These are phyloP conservation scores for Lydus trimaculatus DNA, from an alignment of 2,888 invertebrate genomes.

Conservation along the genomic window DNA sequence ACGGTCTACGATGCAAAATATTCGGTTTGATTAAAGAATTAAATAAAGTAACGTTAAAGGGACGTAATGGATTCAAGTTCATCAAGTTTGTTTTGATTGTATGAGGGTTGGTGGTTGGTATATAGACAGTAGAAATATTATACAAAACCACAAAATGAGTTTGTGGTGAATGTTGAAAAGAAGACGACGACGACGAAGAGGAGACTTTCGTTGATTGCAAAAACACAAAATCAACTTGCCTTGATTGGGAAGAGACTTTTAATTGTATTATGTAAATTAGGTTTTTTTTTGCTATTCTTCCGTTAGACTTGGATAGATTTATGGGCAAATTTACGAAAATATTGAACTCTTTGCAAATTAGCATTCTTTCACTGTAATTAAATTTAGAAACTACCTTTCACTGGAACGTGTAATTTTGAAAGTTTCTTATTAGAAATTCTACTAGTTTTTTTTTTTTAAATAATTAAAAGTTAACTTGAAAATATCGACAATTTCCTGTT, in stretches of 20 bases:
- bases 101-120: neutral
- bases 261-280: slow-evolving; percentile 57
- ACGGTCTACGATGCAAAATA: slow-evolving; percentile 26
- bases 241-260: slow-evolving; percentile 58
- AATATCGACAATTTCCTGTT: neutral
- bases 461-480: neutral
- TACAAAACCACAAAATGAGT: neutral
- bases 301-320: neutral
- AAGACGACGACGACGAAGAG: slow-evolving; percentile 16
- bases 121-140: slow-evolving; percentile 7
- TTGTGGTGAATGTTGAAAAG: slow-evolving; percentile 2
- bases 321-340: neutral
- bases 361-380: neutral
- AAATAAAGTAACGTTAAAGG: slow-evolving; percentile 29
- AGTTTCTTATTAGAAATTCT: neutral
- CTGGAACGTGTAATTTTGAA: too few relatives aligned
- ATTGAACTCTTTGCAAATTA: neutral
- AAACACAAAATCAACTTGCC: slow-evolving; percentile 56
- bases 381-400: neutral
- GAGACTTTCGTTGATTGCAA: slow-evolving; percentile 57
- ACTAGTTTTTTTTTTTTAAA: neutral
- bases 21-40: slow-evolving; percentile 41
- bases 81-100: slow-evolving; percentile 54
- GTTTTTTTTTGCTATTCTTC: slow-evolving; percentile 45
- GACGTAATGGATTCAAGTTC: slow-evolving; percentile 43